Evolutionary conservation across 2,113 vertebrate genomes (phyloP).

Genomic region (Leptobrachium leishanense): DNA sequence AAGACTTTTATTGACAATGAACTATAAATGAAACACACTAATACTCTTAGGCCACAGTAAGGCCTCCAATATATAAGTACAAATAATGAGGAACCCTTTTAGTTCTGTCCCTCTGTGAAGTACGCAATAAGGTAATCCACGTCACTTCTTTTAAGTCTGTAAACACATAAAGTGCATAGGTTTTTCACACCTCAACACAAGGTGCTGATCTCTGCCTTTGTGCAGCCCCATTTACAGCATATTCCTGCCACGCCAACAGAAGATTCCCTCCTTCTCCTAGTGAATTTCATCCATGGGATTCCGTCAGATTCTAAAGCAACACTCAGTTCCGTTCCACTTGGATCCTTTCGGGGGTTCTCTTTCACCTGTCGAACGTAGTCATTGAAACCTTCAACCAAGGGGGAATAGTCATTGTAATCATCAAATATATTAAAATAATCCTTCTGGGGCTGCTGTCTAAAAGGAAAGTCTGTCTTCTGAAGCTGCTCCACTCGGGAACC

Average conservation of each 20-base stretch:
- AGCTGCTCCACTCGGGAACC: constrained; percentile 50
- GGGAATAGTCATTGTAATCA: constrained; percentile 52
- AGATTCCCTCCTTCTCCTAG: constrained; percentile 72
- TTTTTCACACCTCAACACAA: constrained; percentile 73
- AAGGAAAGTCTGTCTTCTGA: constrained; percentile 47
- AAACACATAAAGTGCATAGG: constrained; percentile 15
- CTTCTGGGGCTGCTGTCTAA: constrained; percentile 53
- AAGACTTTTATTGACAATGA: constrained; percentile 22
- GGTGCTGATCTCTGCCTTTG: constrained; percentile 81
- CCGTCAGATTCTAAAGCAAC: constrained; percentile 9
- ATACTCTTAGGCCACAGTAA: constrained; percentile 23
- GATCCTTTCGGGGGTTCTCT: constrained; percentile 47
- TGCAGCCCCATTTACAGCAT: constrained; percentile 87
- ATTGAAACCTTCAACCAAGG: constrained; percentile 43
- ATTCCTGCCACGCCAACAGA: constrained; percentile 78
- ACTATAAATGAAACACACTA: constrained; percentile 40
- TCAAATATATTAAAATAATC: constrained; percentile 62
- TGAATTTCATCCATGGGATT: constrained; percentile 56
- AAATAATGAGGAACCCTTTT: constrained; percentile 37
- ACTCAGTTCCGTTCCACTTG: constrained; percentile 40
- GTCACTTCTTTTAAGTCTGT: constrained; percentile 47
- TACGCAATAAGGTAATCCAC: constrained; percentile 43
- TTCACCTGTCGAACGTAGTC: constrained; percentile 51
- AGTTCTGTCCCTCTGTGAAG: constrained; percentile 21
- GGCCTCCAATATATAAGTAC: constrained; percentile 50